These are phyloP conservation scores for Pipistrellus pygmaeus DNA, from an alignment of 2,797 vertebrate species.

Conservation along the genomic window DNA sequence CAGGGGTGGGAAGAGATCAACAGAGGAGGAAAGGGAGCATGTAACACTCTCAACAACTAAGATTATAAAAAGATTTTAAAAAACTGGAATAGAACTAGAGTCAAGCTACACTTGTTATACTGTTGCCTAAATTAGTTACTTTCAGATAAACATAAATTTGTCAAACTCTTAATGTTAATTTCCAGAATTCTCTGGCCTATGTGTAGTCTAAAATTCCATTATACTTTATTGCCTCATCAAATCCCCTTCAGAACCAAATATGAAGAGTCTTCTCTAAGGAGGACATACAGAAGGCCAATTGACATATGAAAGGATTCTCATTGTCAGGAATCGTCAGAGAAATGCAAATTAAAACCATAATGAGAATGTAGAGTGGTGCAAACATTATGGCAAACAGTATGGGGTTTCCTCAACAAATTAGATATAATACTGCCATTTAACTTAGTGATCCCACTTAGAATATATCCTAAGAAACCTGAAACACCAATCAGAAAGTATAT, in stretches of 20 bases:
- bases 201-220: background rate
- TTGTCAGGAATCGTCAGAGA: background rate
- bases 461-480: background rate
- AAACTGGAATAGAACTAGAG: background rate
- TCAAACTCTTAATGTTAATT: slow-evolving; percentile 24
- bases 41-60: no score
- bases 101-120: background rate
- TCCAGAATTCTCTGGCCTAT: background rate
- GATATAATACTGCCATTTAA: background rate
- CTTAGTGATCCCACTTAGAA: no score
- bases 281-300: background rate
- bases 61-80: no score
- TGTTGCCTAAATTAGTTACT: background rate
- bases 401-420: background rate
- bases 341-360: background rate
- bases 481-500: background rate
- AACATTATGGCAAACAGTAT: background rate
- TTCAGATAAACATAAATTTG: background rate
- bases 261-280: background rate
- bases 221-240: background rate
- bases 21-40: no score
- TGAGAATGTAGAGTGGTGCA: background rate
- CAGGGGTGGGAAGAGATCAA: no score
- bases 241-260: background rate
- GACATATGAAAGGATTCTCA: background rate